These are phyloP conservation scores for Pseudolycoriella hygida DNA, from an alignment of 2,888 invertebrate species.

Conservation along the genomic window DNA sequence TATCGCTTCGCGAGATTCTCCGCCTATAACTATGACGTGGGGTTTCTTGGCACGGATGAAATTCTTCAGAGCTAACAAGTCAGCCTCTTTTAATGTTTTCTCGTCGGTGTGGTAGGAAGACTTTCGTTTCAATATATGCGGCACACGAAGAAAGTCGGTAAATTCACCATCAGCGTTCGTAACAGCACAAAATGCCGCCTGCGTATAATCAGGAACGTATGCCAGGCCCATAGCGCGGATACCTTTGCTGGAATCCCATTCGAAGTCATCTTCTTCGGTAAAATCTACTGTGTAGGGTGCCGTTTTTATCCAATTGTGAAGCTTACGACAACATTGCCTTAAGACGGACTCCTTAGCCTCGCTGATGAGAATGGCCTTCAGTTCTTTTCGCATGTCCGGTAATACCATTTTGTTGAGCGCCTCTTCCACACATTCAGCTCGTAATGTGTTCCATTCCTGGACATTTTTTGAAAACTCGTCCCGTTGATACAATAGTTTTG, in stretches of 20 bases:
- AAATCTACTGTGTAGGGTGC: constrained; percentile 55
- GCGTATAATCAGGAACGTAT: constrained; percentile 67
- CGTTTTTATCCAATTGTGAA: constrained; percentile 78
- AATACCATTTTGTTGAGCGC: constrained; percentile 77
- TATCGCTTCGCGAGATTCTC: constrained; percentile 75
- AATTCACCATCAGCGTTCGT: constrained; percentile 83
- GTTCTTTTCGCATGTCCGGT: constrained; percentile 75
- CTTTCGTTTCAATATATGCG: constrained; percentile 67
- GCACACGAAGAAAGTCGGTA: constrained; percentile 74
- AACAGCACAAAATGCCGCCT: constrained; percentile 76
- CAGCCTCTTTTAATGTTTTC: constrained; percentile 45
- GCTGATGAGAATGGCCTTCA: constrained; percentile 55
- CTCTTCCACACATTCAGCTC: constrained; percentile 73
- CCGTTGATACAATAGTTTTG: constrained; percentile 47
- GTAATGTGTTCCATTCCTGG: constrained; percentile 86
- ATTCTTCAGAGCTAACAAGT: constrained; percentile 48
- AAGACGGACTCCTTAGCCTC: constrained; percentile 80
- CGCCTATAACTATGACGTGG: constrained; percentile 80
- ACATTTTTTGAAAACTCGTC: constrained; percentile 91
- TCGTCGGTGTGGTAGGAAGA: constrained; percentile 53
- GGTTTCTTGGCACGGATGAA: constrained; percentile 85
- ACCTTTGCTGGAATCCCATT: constrained; percentile 66
- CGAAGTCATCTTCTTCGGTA: constrained; percentile 76
- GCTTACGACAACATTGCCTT: constrained; percentile 65
- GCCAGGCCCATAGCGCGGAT: constrained; percentile 75